Percentiles rank a stretch among this genome's conserved stretches.
These are phyloP conservation scores for Calcarius lapponicus DNA, from an alignment of 2,797 vertebrate species.

Conservation along the genomic window DNA sequence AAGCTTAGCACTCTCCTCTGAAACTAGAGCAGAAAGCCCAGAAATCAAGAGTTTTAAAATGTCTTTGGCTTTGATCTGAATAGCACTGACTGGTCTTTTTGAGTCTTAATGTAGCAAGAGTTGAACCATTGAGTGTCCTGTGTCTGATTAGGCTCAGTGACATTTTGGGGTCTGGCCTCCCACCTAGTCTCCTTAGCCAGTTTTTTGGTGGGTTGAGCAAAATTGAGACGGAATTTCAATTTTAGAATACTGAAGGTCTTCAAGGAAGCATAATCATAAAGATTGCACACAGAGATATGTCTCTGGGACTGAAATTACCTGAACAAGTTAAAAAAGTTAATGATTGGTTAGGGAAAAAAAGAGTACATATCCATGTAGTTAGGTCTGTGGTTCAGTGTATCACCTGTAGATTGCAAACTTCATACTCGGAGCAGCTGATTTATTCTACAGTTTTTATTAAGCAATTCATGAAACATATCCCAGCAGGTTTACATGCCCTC, in stretches of 20 bases:
- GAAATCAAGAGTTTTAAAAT: background rate
- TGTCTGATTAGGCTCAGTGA: background rate
- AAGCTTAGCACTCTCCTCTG: background rate
- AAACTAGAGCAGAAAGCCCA: background rate
- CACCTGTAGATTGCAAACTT: background rate
- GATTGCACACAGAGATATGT: background rate
- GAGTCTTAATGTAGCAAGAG: background rate
- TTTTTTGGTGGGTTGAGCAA: background rate
- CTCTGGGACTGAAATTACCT: background rate
- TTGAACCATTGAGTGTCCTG: background rate
- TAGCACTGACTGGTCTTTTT: background rate
- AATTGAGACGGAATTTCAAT: background rate
- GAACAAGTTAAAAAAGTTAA: background rate
- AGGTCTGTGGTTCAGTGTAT: background rate
- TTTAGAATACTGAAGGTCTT: background rate
- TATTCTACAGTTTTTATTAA: background rate
- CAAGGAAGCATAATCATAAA: background rate
- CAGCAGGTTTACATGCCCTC: background rate
- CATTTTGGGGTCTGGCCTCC: background rate
- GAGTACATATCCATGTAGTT: background rate
- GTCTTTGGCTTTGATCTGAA: background rate
- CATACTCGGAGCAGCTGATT: background rate
- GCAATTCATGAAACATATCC: background rate
- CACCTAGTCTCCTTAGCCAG: fast-evolving
- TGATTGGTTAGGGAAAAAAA: background rate